These are phyloP conservation scores for Drosophila mimica DNA, from an alignment of 2,888 invertebrate genomes.

Conservation along the genomic window DNA sequence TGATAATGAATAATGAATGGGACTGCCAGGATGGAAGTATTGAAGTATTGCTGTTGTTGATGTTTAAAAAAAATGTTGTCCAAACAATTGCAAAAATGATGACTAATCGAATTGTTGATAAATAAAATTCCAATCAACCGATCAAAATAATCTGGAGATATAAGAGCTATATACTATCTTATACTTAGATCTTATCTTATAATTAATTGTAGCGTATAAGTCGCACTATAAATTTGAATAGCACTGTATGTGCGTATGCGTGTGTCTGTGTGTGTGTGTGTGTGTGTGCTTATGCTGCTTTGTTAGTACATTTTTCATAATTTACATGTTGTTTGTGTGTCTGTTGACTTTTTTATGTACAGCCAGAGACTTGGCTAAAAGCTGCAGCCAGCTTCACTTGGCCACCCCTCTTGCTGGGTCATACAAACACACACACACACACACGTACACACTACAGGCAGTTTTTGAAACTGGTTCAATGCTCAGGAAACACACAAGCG, in stretches of 20 bases:
- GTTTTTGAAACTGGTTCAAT: conserved; percentile 66
- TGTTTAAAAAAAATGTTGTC: conserved; percentile 6
- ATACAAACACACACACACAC: conserved; percentile 1
- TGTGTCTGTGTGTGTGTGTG: conserved; percentile 11
- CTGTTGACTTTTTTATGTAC: conserved; percentile 77
- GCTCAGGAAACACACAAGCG: conserved; percentile 25
- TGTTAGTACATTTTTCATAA: conserved; percentile 80
- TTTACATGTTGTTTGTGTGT: conserved; percentile 76
- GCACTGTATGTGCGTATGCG: conserved; percentile 13
- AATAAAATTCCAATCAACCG: conserved; percentile 13
- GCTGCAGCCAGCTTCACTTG: conserved; percentile 57
- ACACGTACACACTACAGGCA: background rate
- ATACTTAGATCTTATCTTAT: no score
- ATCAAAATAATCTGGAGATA: background rate
- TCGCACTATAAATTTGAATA: conserved; percentile 27
- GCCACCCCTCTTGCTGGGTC: background rate
- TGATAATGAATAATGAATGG: conserved; percentile 6
- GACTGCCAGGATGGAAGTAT: background rate
- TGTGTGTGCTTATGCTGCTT: conserved; percentile 55
- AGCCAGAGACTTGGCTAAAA: conserved; percentile 74
- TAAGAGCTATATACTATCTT: background rate
- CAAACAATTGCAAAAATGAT: background rate
- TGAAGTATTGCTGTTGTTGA: background rate
- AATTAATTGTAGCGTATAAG: no score
- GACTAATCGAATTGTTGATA: background rate